Evolutionary conservation across 2,888 invertebrate genomes (phyloP).

Genomic region (Matsumyia berberina): DNA sequence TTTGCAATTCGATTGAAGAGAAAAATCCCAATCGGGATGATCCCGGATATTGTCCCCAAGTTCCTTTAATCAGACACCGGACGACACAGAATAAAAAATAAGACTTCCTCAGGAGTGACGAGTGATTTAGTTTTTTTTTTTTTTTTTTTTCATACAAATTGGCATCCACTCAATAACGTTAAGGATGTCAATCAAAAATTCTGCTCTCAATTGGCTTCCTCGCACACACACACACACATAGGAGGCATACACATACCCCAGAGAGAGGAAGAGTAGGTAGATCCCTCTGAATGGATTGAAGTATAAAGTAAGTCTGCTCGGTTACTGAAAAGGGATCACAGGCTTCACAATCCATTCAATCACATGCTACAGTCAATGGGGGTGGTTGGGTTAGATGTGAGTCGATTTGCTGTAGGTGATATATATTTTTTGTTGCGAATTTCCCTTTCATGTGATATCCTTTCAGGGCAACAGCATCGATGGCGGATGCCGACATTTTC

Average conservation of each 20-base stretch:
- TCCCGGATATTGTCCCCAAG: constrained; percentile 39
- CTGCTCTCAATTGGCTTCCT: constrained; percentile 40
- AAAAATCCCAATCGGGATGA: constrained; percentile 18
- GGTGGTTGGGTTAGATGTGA: constrained; percentile 15
- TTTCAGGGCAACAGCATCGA: background rate
- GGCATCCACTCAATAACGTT: constrained; percentile 47
- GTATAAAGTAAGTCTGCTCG: constrained; percentile 16
- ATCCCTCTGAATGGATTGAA: constrained; percentile 19
- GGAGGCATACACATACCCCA: too few relatives aligned
- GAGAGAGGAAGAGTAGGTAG: background rate
- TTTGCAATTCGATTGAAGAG: background rate
- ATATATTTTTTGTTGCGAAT: background rate
- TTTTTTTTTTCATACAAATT: constrained; percentile 16
- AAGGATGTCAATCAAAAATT: constrained; percentile 60
- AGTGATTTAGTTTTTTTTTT: background rate
- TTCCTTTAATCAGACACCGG: constrained; percentile 52
- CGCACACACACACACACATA: background rate
- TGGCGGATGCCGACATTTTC: background rate
- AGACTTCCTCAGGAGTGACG: constrained; percentile 19
- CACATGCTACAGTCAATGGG: background rate
- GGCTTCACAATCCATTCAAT: constrained; percentile 37
- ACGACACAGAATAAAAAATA: constrained; percentile 25
- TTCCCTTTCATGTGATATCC: constrained; percentile 1
- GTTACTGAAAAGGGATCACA: constrained; percentile 34
- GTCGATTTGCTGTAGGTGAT: constrained; percentile 3